A percentile compares a stretch with the other conserved stretches of the same genome.
phyloP scores from a whole-genome alignment of 2,888 invertebrate genomes.

The Ceramica pisi region DNA sequence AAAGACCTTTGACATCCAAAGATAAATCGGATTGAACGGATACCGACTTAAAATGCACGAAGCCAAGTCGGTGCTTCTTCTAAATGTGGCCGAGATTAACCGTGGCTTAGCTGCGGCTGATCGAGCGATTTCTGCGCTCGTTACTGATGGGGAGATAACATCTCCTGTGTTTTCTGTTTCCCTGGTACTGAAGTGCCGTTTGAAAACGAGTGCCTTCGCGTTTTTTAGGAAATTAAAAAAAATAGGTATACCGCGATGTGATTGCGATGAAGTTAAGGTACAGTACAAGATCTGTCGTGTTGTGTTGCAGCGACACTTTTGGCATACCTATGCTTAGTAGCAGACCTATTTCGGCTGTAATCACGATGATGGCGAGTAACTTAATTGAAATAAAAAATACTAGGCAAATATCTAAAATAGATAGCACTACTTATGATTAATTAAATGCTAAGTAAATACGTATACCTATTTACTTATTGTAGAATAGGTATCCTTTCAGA shows the following conservation, averaged over 20 bases:
- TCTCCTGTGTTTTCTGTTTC: conserved; percentile 24
- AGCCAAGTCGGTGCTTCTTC: conserved; percentile 25
- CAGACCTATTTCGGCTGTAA: too few species aligned
- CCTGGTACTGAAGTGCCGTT: conserved; percentile 25
- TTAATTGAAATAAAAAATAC: not conserved
- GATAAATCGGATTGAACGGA: conserved; percentile 54
- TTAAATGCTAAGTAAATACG: not conserved
- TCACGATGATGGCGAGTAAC: not conserved
- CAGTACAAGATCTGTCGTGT: too few species aligned
- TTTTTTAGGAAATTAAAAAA: not conserved
- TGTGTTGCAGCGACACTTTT: too few species aligned
- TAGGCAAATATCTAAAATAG: not conserved
- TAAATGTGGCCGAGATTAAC: conserved; percentile 54
- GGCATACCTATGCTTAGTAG: too few species aligned
- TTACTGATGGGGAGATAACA: conserved; percentile 36
- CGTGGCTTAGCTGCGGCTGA: conserved; percentile 49
- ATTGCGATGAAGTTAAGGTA: too few species aligned
- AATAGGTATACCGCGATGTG: too few species aligned
- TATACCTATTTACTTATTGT: not conserved
- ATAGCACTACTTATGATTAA: not conserved
- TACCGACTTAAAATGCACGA: conserved; percentile 52
- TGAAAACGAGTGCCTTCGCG: not conserved
- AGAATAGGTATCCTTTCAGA: not conserved
- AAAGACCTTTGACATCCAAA: conserved; percentile 41
- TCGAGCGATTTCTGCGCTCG: conserved; percentile 39